Evolutionary conservation across 2,113 vertebrate species (phyloP), one percentile per base, ranked within the genome.

Genomic region (Limanda limanda): DNA sequence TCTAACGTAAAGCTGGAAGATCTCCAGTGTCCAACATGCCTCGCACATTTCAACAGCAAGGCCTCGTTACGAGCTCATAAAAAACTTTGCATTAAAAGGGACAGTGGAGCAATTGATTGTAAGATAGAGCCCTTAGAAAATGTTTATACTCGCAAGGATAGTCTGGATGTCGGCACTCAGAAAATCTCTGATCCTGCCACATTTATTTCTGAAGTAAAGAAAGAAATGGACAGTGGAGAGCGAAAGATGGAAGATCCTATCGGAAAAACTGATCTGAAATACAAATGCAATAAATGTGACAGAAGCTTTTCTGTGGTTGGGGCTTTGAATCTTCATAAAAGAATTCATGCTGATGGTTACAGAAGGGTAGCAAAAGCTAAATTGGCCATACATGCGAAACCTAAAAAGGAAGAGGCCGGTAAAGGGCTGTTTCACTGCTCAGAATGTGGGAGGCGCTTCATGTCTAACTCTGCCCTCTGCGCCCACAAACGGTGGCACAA

Each of bases 401-500:
- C 71, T 24, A 86, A 86, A 48, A 72, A 73, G 37, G 85, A 77
- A 15, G 80, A 84, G 37, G 17, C 60, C n/a, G 62, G 37, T 64
- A 92, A 89, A 79, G 76, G 82, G 6, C 37, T 40, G 1, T 94
- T 94, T 80, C 78, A 76, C 42, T 95, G 94, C 76, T 57, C 76
- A 4, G 94, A 94, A 27, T 95, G 94, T 69, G 94, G 94, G 4
- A 90, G 93, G 56, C 71, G 83, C 24, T 95, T 95, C 76, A 74
- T 82, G 42, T 89, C 92, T 10, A 94, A 94, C 79, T 90, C 93
- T 0, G 94, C 94, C 12, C 93, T 95, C 0, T 91, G 94, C 17
- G 92, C 92, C 47, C 94, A 95, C 72, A 93, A 83, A 78, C 79
- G 93, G 72, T 94, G 93, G 93, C 94, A 95, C 78, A 90, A 75